Evolutionary conservation across 2,797 vertebrate species (phyloP), one percentile per base, ranked within the genome.

Genomic region (Craterocephalus amniculus): DNA sequence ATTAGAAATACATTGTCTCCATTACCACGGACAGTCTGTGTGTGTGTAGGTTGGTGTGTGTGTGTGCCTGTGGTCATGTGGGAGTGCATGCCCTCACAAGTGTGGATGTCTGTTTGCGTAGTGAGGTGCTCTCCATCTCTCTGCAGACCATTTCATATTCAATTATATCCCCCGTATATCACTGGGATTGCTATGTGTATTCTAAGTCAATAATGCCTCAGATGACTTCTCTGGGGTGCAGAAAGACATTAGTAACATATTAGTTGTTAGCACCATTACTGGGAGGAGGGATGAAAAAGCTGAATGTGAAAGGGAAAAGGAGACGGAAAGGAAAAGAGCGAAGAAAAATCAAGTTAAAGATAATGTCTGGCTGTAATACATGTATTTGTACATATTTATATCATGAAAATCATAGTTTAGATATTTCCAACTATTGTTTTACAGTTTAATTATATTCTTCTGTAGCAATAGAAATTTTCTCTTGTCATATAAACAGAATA

Each of bases 1-100:
- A 88, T 88, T 90, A 81, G 85, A 91, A 92, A 84, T 88, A 81
- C 85, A 84, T 83, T 74, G 80, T 81, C 84, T 88, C 75, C 87
- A 89, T 92, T 90, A 88, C 72, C 67, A 63, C 27, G 63, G 67
- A n/a, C 69, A 18, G 68, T 66, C n/a, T 55, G 63, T 26, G 27
- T 57, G 70, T 48, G 58, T 55, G 62, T 27, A 43, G 12, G n/a
- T 24, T 7, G 24, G 78, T 14, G 60, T 62, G 76, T 49, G 60
- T 40, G 22, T 18, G 29, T 58, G 29, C 36, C 14, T 48, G 29
- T 16, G 14, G 40, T 36, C 35, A 16, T 55, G 45, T 38, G 43
- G 2, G 36, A 70, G 70, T 55, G 66, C 16, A 4, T 64, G 72
- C 34, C 64, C 66, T 76, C 51, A 51, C 60, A 58, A 67, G 49